Percentiles rank a stretch among this genome's conserved stretches.
Evolutionary conservation across 2,797 vertebrate genomes (phyloP).

Genomic region (Lateolabrax maculatus): DNA sequence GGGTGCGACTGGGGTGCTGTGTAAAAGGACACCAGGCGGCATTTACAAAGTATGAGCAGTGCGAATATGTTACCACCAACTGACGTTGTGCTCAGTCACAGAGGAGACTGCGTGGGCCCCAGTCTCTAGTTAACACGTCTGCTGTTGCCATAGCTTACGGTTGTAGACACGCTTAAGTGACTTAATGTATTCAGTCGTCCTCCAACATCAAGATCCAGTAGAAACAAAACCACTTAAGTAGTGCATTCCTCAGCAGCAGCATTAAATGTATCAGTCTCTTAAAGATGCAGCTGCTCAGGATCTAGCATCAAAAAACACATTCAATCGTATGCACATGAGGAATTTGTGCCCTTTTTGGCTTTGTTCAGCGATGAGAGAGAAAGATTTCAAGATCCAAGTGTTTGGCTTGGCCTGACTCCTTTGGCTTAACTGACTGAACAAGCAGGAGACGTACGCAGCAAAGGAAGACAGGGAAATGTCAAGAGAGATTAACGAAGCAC

Average conservation of each 20-base stretch:
- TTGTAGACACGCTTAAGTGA: slow-evolving; percentile 65
- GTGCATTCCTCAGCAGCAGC: slow-evolving; percentile 19
- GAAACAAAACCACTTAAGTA: slow-evolving; percentile 56
- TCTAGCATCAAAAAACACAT: slow-evolving; percentile 24
- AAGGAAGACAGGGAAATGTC: slow-evolving; percentile 80
- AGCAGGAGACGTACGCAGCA: slow-evolving; percentile 61
- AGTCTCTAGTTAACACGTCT: slow-evolving; percentile 69
- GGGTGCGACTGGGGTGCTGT: not conserved
- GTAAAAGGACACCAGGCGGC: slow-evolving; percentile 47
- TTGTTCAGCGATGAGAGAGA: slow-evolving; percentile 39
- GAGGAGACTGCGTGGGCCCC: slow-evolving; percentile 35
- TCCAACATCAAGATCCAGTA: slow-evolving; percentile 46
- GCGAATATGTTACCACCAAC: slow-evolving; percentile 58
- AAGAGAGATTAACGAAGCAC: slow-evolving; percentile 79
- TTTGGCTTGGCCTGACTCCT: slow-evolving; percentile 64
- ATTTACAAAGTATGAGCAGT: slow-evolving; percentile 55
- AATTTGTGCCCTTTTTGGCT: slow-evolving; percentile 24
- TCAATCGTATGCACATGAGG: slow-evolving; percentile 27
- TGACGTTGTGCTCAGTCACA: slow-evolving; percentile 36
- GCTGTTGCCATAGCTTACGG: slow-evolving; percentile 63
- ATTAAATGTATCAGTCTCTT: slow-evolving; percentile 1
- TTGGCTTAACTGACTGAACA: slow-evolving; percentile 65
- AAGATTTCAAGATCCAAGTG: slow-evolving; percentile 60
- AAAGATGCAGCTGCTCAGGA: slow-evolving; percentile 29
- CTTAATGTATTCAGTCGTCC: slow-evolving; percentile 52